phyloP scores from a whole-genome alignment of 1,140 invertebrate genomes.

The Drosophila ironensis region DNA sequence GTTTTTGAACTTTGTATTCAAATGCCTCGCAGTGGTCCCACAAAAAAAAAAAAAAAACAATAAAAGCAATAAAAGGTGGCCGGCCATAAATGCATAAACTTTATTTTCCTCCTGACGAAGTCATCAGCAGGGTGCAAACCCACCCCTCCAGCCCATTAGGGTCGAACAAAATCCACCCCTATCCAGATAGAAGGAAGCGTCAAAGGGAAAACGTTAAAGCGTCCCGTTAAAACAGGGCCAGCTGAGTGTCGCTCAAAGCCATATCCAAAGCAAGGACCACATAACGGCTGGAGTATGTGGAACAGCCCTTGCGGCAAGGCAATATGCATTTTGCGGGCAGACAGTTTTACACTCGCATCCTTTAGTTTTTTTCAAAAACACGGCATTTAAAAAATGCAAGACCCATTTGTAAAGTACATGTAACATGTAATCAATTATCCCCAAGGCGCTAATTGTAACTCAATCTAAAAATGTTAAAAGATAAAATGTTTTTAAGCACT shows the following conservation, averaged over 20 bases:
- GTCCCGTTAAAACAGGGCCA: constrained; percentile 30
- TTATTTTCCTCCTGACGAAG: not conserved
- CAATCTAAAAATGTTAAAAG: too few relatives aligned
- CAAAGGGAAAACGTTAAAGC: constrained; percentile 36
- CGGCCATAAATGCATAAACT: too few relatives aligned
- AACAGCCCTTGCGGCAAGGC: constrained; percentile 16
- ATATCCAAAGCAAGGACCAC: not conserved
- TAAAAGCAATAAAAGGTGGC: too few relatives aligned
- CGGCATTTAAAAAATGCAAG: too few relatives aligned
- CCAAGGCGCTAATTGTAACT: too few relatives aligned
- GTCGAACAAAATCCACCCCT: not conserved
- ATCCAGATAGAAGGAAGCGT: constrained; percentile 16
- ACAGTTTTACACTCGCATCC: not conserved
- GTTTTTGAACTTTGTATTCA: too few relatives aligned
- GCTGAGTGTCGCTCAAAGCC: constrained; percentile 24
- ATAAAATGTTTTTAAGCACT: too few relatives aligned
- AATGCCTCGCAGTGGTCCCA: too few relatives aligned
- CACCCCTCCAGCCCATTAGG: not conserved
- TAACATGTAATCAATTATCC: too few relatives aligned
- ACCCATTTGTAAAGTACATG: too few relatives aligned
- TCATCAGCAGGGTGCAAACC: not conserved
- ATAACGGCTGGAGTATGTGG: constrained; percentile 1
- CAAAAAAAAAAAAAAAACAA: too few relatives aligned
- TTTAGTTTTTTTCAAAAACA: too few relatives aligned
- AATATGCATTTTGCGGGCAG: constrained; percentile 26